phyloP scores from a whole-genome alignment of 2,888 invertebrate genomes.

The Sinelater perroti region DNA sequence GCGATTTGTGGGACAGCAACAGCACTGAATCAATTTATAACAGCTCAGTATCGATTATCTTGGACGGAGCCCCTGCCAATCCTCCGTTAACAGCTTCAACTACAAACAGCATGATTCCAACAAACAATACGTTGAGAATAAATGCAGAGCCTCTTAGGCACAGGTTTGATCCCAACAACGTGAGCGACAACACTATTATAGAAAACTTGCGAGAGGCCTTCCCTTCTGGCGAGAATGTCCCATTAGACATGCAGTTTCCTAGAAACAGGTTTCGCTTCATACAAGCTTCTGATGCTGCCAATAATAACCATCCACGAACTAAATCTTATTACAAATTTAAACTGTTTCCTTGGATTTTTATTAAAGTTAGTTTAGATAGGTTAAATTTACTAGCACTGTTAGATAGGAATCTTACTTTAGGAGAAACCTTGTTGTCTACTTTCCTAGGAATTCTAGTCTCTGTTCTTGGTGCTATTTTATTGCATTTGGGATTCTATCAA shows the following conservation, averaged over 20 bases:
- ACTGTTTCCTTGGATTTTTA: constrained; percentile 67
- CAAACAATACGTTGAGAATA: constrained; percentile 31
- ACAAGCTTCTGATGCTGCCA: constrained; percentile 47
- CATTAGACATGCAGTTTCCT: constrained; percentile 64
- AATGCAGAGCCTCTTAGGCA: constrained; percentile 32
- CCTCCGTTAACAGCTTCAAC: constrained; percentile 20
- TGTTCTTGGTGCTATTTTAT: constrained; percentile 82
- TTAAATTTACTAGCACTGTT: constrained; percentile 90
- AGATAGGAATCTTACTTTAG: constrained; percentile 87
- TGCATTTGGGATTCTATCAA: constrained; percentile 86
- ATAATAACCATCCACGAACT: constrained; percentile 50
- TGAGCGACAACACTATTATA: constrained; percentile 45
- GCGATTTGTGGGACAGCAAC: constrained; percentile 57
- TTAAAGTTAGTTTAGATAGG: constrained; percentile 92
- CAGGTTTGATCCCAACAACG: constrained; percentile 28
- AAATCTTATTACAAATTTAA: constrained; percentile 78
- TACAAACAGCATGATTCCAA: constrained; percentile 41
- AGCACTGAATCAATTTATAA: constrained; percentile 60
- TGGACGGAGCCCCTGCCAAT: constrained; percentile 45
- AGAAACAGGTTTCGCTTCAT: constrained; percentile 62
- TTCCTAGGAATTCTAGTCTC: constrained; percentile 86
- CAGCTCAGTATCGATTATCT: constrained; percentile 62
- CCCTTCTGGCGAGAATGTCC: constrained; percentile 66
- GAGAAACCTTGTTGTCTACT: constrained; percentile 84
- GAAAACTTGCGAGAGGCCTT: constrained; percentile 40